Base-by-base conservation (phyloP, 1,140 invertebrate species). In the Musca vetustissima region DNA sequence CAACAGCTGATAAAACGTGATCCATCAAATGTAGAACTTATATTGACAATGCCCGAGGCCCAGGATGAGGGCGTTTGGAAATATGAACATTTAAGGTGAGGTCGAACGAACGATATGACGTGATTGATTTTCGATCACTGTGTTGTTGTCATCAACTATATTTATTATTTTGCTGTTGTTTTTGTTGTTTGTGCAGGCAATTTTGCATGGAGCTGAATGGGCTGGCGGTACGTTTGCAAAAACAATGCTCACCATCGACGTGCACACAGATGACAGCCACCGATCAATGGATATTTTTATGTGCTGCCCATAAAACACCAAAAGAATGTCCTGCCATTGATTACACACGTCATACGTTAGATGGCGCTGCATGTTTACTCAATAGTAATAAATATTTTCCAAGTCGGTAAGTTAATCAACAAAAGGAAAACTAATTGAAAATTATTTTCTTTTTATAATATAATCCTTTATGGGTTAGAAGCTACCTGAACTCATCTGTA, bases 381-480 rank as follows among this genome's bases (percentile, higher is more conserved):
- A 99, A 99, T 85, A 98, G 95, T 83, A 99, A 98, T 85, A 99
- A 99, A 89, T 99, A 99, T 85, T 99, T 99, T 85, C 98, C 98
- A 70, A 99, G 97, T 90, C 93, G 97, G 95, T 93, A 85, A 74
- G 66, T 73, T 24, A 8, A 48, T n/a, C n/a, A n/a, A n/a, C n/a
- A 48, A 49, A 59, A 21, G 36, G 28, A 32, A 32, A 32, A 32
- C 3, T 3, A 32, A 13, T 43, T 43, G 36, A 43, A 43, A 7
- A 9, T 6, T 43, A 43, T 6, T 43, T 43, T 43, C 13, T 28
- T 28, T n/a, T n/a, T n/a, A n/a, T n/a, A n/a, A n/a, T n/a, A n/a
- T n/a, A n/a, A n/a, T n/a, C n/a, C n/a, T n/a, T n/a, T n/a, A n/a
- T n/a, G n/a, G n/a, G n/a, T n/a, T n/a, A n/a, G n/a, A n/a, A n/a